Evolutionary conservation across 2,888 invertebrate genomes (phyloP).

Genomic region (Chrysomela aeneicollis): DNA sequence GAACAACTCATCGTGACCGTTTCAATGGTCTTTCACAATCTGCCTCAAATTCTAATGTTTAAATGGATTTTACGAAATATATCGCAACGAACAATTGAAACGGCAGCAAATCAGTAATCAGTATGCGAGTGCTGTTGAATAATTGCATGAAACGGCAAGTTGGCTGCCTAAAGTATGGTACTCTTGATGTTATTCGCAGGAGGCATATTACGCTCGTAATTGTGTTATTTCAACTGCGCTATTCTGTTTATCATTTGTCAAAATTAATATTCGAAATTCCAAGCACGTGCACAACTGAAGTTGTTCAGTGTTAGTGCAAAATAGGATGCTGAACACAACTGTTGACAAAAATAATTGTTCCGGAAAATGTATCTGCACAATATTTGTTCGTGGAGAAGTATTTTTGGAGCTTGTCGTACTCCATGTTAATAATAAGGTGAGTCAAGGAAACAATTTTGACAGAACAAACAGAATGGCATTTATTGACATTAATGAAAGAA

Average conservation of each 20-base stretch:
- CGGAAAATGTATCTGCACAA: too few species aligned
- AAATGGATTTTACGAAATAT: too few species aligned
- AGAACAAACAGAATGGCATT: too few species aligned
- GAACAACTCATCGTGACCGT: too few species aligned
- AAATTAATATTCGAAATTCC: slow-evolving; percentile 39
- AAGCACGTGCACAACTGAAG: slow-evolving; percentile 26
- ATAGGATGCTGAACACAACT: not conserved
- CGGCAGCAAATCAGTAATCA: not conserved
- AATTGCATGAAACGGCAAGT: not conserved
- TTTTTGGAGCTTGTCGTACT: too few species aligned
- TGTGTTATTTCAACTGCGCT: slow-evolving; percentile 41
- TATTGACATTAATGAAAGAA: too few species aligned
- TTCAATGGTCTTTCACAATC: too few species aligned
- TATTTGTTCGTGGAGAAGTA: too few species aligned
- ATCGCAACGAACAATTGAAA: not conserved
- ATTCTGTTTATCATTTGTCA: slow-evolving; percentile 41
- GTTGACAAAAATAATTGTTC: not conserved
- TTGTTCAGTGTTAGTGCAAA: not conserved
- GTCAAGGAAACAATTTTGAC: too few species aligned
- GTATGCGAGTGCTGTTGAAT: not conserved
- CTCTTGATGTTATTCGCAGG: slow-evolving; percentile 38
- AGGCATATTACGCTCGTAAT: slow-evolving; percentile 44
- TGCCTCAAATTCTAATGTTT: too few species aligned
- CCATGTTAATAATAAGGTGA: too few species aligned
- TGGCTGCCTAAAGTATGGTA: not conserved